phyloP scores from a whole-genome alignment of 2,888 invertebrate species.

The Cephus pulcher region DNA sequence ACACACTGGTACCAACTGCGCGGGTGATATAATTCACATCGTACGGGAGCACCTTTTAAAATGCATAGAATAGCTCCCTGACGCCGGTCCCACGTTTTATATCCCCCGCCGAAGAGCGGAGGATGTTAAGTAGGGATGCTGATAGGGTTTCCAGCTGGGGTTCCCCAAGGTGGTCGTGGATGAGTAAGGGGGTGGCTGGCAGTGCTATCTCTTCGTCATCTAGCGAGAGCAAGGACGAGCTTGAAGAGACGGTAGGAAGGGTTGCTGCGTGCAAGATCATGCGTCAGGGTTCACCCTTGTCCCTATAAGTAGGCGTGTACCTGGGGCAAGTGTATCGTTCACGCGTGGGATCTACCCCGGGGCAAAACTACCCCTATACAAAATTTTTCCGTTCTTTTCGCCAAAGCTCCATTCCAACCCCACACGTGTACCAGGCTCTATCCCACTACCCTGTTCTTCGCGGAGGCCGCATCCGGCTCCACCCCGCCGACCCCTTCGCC shows the following conservation, averaged over 20 bases:
- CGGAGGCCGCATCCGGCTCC: neutral
- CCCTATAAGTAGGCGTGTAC: neutral
- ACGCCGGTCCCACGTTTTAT: constrained; percentile 28
- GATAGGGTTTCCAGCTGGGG: constrained; percentile 17
- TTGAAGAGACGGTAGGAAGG: neutral
- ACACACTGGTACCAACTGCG: neutral
- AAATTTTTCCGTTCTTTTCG: neutral
- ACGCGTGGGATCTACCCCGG: neutral
- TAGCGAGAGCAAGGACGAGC: neutral
- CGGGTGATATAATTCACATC: constrained; percentile 35
- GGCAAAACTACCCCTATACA: neutral
- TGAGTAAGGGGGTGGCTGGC: neutral
- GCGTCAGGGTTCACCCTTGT: neutral
- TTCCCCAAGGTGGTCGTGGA: constrained; percentile 15
- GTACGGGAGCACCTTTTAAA: constrained; percentile 43
- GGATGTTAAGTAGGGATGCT: constrained; percentile 5
- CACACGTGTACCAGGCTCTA: neutral
- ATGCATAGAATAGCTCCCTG: constrained; percentile 46
- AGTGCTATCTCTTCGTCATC: constrained; percentile 9
- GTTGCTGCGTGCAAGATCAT: neutral
- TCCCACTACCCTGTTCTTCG: neutral
- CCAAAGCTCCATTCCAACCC: neutral
- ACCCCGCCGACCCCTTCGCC: constrained; percentile 8
- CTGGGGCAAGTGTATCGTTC: neutral
- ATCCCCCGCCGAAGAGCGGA: constrained; percentile 1